Base-by-base conservation (phyloP, 2,888 invertebrate genomes). In the Lasioglossum lativentre region DNA sequence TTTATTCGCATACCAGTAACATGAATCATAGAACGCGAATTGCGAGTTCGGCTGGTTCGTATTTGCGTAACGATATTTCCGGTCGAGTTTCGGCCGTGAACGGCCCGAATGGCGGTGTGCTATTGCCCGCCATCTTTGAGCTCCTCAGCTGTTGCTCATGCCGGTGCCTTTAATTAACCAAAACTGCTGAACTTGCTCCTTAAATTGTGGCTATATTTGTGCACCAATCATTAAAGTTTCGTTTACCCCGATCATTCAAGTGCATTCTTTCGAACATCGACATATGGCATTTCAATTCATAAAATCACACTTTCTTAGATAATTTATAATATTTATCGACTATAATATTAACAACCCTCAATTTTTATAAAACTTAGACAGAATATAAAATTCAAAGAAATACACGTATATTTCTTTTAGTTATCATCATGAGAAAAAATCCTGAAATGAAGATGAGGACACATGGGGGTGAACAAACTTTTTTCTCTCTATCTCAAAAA, bases 1-100 rank as follows among this genome's bases (percentile, higher is more conserved):
- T 89, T 83, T 83, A 5, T 86, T 86, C 79, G 84, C 89, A 72
- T 90, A 80, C 91, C 90, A 87, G 78, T 38, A 34, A 34, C 66
- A 42, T 91, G 90, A 91, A 59, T 91, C 90, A 90, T 40, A 59
- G 72, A 40, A 40, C 78, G 71, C 80, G 77, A 77, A 75, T 86
- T 83, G 80, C 76, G 74, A 76, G 73, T 75, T 85, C 73, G 66
- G 72, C 81, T 86, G 56, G 56, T 56, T 56, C n/a, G 83, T 83
- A 88, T 90, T 91, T 86, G 83, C 85, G 75, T 76, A 79, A 86
- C 68, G 59, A 75, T 79, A 85, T 84, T 75, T 88, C 82, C 82
- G 83, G 75, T 77, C 47, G 10, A 4, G 66, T 45, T 42, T 78
- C 70, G 80, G 42, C 80, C 78, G 63, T 84, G 78, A 77, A 84